Percentiles rank a stretch among this genome's conserved stretches.
Evolutionary conservation across 2,113 vertebrate genomes (phyloP).

Genomic region (Phrynocephalus versicolor): DNA sequence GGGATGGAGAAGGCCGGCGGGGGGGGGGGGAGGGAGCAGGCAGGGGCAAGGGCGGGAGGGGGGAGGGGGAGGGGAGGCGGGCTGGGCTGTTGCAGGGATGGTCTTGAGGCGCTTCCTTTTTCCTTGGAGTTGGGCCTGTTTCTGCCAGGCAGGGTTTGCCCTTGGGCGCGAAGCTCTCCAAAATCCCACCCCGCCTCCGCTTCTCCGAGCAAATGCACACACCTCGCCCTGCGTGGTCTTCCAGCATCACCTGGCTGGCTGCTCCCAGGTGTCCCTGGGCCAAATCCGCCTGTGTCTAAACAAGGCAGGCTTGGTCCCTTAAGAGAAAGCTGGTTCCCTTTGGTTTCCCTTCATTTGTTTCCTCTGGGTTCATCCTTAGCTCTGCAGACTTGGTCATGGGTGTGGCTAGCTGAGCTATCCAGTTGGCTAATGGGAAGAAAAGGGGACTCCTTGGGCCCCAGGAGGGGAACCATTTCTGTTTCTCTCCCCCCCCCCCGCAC

Average conservation of each 20-base stretch:
- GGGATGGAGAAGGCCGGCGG: neutral
- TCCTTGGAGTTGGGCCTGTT: neutral
- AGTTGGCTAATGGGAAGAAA: constrained; percentile 29
- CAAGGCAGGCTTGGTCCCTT: constrained; percentile 31
- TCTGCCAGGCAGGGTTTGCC: neutral
- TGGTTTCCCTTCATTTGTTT: neutral
- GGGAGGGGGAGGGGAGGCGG: no score
- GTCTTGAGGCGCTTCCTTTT: neutral
- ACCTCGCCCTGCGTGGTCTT: neutral
- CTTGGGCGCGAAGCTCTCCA: neutral
- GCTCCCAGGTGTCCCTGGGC: neutral
- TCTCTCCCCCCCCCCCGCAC: neutral
- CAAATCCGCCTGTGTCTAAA: neutral
- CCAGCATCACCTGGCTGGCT: neutral
- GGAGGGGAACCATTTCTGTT: neutral
- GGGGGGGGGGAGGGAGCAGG: no score
- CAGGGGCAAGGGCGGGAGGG: neutral
- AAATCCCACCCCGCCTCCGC: neutral
- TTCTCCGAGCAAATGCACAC: no score
- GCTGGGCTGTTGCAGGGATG: no score
- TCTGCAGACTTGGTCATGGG: constrained; percentile 51
- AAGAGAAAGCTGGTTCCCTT: neutral
- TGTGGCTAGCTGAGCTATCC: constrained; percentile 54
- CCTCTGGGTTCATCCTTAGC: neutral
- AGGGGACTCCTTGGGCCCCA: neutral